These are phyloP conservation scores for Hormaphis cornu DNA, from an alignment of 1,140 invertebrate genomes.

Conservation along the genomic window DNA sequence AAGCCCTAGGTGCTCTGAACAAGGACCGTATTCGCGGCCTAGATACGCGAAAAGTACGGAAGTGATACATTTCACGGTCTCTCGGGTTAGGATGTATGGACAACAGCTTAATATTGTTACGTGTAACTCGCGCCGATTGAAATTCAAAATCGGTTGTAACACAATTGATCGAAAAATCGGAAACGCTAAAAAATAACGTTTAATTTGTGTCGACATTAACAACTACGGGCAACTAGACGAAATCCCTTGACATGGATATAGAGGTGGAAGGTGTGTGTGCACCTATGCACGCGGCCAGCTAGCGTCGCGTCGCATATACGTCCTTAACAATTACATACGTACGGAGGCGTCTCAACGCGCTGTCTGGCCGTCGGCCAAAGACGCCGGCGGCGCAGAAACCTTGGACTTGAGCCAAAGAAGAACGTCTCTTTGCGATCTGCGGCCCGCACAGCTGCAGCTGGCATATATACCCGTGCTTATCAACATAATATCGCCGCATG, in stretches of 20 bases:
- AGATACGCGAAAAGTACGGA: too few species aligned
- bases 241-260: slow-evolving; percentile 25
- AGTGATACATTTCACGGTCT: too few species aligned
- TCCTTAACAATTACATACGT: too few species aligned
- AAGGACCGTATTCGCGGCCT: too few species aligned
- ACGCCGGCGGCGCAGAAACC: slow-evolving; percentile 11
- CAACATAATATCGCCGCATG: not conserved
- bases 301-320: not conserved
- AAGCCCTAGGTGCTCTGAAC: too few species aligned
- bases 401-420: slow-evolving; percentile 11
- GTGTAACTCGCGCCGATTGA: too few species aligned
- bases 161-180: not conserved
- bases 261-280: not conserved
- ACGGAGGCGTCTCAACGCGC: slow-evolving; percentile 1
- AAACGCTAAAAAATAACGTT: not conserved
- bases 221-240: not conserved
- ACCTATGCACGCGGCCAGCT: not conserved
- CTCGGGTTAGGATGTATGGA: too few species aligned
- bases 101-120: too few species aligned
- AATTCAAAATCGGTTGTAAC: too few species aligned
- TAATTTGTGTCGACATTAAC: not conserved
- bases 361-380: slow-evolving; percentile 5
- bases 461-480: not conserved
- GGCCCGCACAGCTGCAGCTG: not conserved
- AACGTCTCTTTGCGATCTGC: not conserved